Percentiles rank a stretch among this genome's conserved stretches.
Conservation (phyloP, 2,113 vertebrate species). For the Sus scrofa region DNA sequence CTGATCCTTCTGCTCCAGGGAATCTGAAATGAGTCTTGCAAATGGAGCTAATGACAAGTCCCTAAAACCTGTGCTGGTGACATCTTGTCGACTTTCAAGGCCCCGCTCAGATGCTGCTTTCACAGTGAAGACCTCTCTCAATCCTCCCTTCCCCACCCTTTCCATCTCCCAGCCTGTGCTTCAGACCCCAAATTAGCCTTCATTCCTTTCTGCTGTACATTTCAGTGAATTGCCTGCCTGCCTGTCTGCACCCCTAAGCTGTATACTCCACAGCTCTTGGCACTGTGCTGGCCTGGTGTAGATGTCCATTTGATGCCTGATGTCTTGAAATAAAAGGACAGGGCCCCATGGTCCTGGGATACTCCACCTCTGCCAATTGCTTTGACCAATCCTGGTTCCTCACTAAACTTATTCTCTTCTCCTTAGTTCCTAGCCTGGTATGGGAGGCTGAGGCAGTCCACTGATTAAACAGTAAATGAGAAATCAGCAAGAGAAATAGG, state of each 20-base stretch:
- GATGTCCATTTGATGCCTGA: neutral
- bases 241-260: neutral
- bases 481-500: neutral
- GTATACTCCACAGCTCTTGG: neutral
- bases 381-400: neutral
- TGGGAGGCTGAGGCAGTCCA: neutral
- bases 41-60: conserved; percentile 53
- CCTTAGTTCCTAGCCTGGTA: neutral
- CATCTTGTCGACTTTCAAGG: neutral
- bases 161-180: neutral
- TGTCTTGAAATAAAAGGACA: conserved; percentile 15
- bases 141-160: neutral
- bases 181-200: neutral
- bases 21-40: conserved; percentile 50
- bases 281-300: neutral
- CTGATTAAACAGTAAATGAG: neutral
- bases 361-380: neutral
- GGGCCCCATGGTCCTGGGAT: neutral
- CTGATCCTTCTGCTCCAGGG: neutral
- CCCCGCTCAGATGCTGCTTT: neutral
- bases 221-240: neutral
- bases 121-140: neutral
- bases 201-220: neutral
- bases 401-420: conserved; percentile 3
- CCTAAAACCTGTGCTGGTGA: neutral